Evolutionary conservation across 2,888 invertebrate genomes (phyloP).

Genomic region (Ceramica pisi): DNA sequence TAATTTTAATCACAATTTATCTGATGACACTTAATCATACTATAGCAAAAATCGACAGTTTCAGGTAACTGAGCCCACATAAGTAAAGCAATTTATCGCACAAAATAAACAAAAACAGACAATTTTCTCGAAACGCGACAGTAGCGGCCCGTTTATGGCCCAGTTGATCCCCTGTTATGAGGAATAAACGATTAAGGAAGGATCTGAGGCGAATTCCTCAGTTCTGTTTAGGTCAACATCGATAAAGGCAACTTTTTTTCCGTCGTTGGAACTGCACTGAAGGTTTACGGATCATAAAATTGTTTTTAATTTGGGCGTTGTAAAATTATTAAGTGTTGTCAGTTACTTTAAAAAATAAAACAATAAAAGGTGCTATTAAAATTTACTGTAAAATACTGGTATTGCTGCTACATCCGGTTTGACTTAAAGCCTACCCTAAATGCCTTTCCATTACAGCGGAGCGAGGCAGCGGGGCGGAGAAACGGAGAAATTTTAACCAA

Average conservation of each 20-base stretch:
- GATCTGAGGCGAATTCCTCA: slow-evolving; percentile 69
- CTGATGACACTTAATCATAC: not conserved
- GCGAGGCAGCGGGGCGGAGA: too few relatives aligned
- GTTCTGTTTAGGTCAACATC: slow-evolving; percentile 55
- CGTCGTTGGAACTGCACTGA: slow-evolving; percentile 9
- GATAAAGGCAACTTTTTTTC: slow-evolving; percentile 36
- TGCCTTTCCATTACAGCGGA: too few relatives aligned
- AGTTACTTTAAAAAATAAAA: not conserved
- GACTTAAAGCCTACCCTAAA: too few relatives aligned
- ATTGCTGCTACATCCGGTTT: too few relatives aligned
- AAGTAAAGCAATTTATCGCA: slow-evolving; percentile 24
- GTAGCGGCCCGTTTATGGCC: slow-evolving; percentile 44
- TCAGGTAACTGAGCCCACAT: not conserved
- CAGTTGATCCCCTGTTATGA: slow-evolving; percentile 53
- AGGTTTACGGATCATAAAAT: slow-evolving; percentile 45
- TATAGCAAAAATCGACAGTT: not conserved
- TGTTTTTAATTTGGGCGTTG: slow-evolving; percentile 38
- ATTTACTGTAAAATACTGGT: not conserved
- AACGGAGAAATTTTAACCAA: too few relatives aligned
- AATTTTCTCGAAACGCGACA: slow-evolving; percentile 46
- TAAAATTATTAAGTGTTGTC: slow-evolving; percentile 22
- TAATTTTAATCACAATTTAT: not conserved
- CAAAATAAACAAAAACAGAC: slow-evolving; percentile 40
- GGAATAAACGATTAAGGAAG: slow-evolving; percentile 67
- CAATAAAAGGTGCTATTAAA: slow-evolving; percentile 19